Conservation (phyloP, 2,113 vertebrate species). For the Phalacrocorax aristotelis region DNA sequence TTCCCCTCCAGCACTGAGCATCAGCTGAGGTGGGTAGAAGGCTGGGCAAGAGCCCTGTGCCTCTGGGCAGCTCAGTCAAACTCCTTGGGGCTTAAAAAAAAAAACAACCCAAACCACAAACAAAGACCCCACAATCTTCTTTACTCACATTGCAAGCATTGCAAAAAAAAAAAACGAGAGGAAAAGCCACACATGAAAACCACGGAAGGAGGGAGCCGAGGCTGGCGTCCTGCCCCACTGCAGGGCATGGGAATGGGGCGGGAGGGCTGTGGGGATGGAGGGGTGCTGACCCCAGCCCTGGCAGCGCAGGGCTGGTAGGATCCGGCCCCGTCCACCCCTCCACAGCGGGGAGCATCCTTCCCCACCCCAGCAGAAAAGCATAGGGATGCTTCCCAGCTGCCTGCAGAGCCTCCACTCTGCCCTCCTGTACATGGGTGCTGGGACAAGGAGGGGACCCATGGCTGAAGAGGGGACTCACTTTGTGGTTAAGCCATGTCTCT, state of each 20-base stretch:
- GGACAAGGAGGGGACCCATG: accelerated
- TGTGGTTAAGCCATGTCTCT: background rate
- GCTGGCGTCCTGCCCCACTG: background rate
- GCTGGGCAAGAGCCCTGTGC: background rate
- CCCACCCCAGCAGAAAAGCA: background rate
- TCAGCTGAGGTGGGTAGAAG: background rate
- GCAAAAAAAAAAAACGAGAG: background rate
- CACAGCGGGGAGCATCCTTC: background rate
- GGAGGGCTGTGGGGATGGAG: background rate
- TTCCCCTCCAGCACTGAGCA: background rate
- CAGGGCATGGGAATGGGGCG: background rate
- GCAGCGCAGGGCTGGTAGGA: background rate
- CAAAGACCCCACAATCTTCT: background rate
- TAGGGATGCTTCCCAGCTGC: background rate
- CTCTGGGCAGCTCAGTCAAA: background rate
- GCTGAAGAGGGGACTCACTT: background rate
- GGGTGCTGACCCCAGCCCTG: background rate
- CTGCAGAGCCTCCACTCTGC: background rate
- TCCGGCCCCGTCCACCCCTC: accelerated
- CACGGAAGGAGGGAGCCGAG: background rate
- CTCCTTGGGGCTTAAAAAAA: background rate
- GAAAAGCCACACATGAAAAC: background rate
- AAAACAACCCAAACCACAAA: background rate
- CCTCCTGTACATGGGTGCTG: accelerated
- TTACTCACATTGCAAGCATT: background rate